phyloP scores from a whole-genome alignment of 23 tunicate genomes.

The Styela clava region DNA sequence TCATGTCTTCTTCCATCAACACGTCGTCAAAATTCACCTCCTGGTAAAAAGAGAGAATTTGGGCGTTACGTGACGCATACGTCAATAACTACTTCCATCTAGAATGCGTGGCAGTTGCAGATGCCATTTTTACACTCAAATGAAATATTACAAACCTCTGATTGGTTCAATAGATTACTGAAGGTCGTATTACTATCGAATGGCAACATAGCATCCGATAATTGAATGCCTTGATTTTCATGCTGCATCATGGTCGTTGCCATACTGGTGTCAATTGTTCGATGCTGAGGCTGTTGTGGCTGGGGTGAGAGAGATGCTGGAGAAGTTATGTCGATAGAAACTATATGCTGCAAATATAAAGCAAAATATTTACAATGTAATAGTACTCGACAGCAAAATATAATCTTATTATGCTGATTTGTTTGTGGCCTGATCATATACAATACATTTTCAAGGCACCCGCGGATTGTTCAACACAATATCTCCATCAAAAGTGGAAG shows the following conservation, averaged over 20 bases:
- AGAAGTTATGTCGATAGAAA: constrained; percentile 4
- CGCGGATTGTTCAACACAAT: too few species aligned
- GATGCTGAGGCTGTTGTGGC: constrained; percentile 1
- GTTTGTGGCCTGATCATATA: too few species aligned
- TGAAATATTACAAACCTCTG: constrained; percentile 1
- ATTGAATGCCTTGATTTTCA: neutral
- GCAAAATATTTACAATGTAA: neutral
- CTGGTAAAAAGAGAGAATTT: neutral
- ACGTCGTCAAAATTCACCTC: constrained; percentile 41
- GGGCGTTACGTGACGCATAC: too few species aligned
- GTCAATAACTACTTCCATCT: too few species aligned
- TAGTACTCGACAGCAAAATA: neutral
- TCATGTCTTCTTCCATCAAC: constrained; percentile 53
- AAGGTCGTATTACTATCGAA: neutral
- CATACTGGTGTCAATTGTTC: neutral
- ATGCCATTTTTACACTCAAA: too few species aligned
- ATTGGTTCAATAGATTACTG: neutral
- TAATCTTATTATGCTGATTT: too few species aligned
- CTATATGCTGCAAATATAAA: neutral
- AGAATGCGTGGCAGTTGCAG: too few species aligned
- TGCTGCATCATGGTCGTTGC: neutral
- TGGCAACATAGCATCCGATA: neutral
- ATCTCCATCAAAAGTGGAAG: too few species aligned
- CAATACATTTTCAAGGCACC: too few species aligned
- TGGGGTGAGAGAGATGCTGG: constrained; percentile 12